Evolutionary conservation across 2,113 vertebrate species (phyloP).

Genomic region (Erythrocercus mccallii): DNA sequence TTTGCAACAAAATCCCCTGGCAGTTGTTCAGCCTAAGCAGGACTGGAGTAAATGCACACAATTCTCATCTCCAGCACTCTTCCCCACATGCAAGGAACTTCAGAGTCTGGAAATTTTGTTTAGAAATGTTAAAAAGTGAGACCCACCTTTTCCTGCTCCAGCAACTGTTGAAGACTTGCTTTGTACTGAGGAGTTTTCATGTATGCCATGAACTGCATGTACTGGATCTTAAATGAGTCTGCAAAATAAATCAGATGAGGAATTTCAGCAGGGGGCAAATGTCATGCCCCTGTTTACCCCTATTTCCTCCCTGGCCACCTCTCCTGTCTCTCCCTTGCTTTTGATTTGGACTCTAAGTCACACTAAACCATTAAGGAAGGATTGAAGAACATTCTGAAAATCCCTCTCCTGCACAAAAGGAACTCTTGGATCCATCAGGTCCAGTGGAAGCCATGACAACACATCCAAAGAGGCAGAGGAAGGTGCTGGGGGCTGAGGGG

Average conservation of each 20-base stretch:
- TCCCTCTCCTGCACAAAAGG: background rate
- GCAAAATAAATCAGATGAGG: background rate
- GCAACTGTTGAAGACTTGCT: constrained; percentile 88
- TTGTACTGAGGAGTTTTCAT: constrained; percentile 97
- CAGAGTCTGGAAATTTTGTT: background rate
- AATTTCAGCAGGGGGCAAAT: background rate
- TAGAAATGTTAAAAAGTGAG: background rate
- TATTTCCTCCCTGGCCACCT: background rate
- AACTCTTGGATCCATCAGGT: background rate
- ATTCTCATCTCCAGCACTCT: background rate
- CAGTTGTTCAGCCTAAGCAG: background rate
- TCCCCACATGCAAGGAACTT: background rate
- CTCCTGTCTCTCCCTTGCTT: background rate
- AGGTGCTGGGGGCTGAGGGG: background rate
- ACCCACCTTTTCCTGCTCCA: constrained; percentile 93
- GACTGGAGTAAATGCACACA: background rate
- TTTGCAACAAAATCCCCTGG: background rate
- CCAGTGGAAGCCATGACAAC: background rate
- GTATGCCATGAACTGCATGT: constrained; percentile 93
- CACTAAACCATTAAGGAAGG: background rate
- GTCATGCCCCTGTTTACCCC: background rate
- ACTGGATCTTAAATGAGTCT: constrained; percentile 97
- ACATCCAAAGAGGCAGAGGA: background rate
- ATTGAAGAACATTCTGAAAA: background rate
- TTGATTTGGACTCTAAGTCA: background rate